A percentile compares a stretch with the other conserved stretches of the same genome.
Conservation (phyloP, 2,888 invertebrate genomes). For the Sabatieria punctata region DNA sequence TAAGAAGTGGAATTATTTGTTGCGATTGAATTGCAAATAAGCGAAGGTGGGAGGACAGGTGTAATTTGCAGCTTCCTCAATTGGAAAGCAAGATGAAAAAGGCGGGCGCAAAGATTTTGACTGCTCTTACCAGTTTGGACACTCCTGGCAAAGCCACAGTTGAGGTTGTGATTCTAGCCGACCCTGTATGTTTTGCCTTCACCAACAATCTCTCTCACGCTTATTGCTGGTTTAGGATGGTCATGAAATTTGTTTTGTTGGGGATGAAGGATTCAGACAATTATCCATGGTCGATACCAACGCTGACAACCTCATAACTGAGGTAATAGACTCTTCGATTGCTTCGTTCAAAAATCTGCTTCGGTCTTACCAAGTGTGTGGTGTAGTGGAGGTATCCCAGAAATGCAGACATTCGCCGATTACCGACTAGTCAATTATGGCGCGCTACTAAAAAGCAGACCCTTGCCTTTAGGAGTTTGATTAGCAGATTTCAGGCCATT, state of each 20-base stretch:
- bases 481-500: too few species aligned
- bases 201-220: background rate
- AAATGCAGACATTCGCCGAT: too few species aligned
- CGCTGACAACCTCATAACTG: constrained; percentile 55
- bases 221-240: constrained; percentile 48
- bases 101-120: background rate
- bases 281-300: constrained; percentile 66
- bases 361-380: too few species aligned
- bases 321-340: too few species aligned
- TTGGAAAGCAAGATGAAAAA: constrained; percentile 55
- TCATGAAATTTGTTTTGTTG: constrained; percentile 96
- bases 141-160: constrained; percentile 96
- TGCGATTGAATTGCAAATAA: too few species aligned
- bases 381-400: too few species aligned
- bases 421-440: too few species aligned
- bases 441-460: too few species aligned
- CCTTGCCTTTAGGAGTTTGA: too few species aligned
- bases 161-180: constrained; percentile 80
- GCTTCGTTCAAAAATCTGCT: too few species aligned
- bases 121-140: constrained; percentile 72
- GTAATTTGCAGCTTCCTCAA: constrained; percentile 46
- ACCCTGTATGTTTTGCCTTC: constrained; percentile 57
- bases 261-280: constrained; percentile 77
- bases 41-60: too few species aligned
- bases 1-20: too few species aligned